Base-by-base conservation (phyloP, 2,113 vertebrate species). In the Chascanopsetta lugubris region DNA sequence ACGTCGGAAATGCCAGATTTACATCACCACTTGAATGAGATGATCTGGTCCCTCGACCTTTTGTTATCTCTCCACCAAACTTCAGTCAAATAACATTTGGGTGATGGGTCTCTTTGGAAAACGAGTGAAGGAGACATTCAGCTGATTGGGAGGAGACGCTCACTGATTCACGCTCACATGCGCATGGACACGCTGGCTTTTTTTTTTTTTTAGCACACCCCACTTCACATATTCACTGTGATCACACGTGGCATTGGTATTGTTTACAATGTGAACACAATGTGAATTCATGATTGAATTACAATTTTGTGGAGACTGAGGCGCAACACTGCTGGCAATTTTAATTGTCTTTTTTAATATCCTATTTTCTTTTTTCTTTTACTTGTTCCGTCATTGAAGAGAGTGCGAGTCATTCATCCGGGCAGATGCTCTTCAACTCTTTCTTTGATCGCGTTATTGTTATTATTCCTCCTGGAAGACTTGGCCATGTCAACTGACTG, bases 1-100 rank as follows among this genome's bases (percentile, higher is more conserved):
- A 77, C 38, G 70, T 63, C 29, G 72, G 84, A 88, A 87, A 72
- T 64, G 51, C 11, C 57, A 20, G 69, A 79, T 84, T 55, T 47
- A 30, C 36, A 77, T 87, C 56, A 32, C 38, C 34, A 12, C 22
- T 5, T 0, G 57, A 77, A 88, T 78, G 30, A 3, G 73, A 89
- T 88, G 68, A 88, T 47, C 69, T 8, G 25, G 59, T 40, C 11
- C 17, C 0, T 1, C 69, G 78, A 79, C 67, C 66, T 67, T 27
- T 18, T 9, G 10, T 74, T 68, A 53, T 53, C 64, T 46, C 20
- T 58, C 40, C 45, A 34, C 6, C 32, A 21, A 66, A 67, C 70
- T 49, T 61, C 40, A 45, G 61, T 48, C 42, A 21, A 72, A 75
- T 55, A 55, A 26, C 75, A 78, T 61, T 36, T 61, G 43, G 17